Evolutionary conservation across 1,140 invertebrate species (phyloP).

Genomic region (Drosophila varians): DNA sequence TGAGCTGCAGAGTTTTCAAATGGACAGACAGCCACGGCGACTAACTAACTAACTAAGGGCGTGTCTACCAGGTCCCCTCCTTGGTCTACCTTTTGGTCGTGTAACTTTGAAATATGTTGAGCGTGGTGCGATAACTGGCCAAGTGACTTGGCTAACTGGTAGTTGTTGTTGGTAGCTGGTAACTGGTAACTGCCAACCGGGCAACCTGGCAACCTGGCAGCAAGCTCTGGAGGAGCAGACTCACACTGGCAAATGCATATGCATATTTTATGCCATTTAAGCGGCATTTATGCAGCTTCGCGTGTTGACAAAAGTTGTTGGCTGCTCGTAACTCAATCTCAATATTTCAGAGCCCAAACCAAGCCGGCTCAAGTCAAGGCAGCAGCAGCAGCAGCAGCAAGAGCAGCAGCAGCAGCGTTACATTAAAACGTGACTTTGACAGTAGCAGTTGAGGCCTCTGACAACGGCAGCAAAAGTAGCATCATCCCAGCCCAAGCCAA

Average conservation of each 20-base stretch:
- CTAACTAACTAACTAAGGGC: slow-evolving; percentile 80
- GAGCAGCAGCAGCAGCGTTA: slow-evolving; percentile 52
- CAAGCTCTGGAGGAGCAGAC: slow-evolving; percentile 1
- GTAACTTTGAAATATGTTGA: slow-evolving; percentile 80
- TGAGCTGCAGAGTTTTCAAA: slow-evolving; percentile 19
- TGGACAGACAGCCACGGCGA: slow-evolving; percentile 41
- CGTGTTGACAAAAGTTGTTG: slow-evolving; percentile 80
- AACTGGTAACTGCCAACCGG: slow-evolving; percentile 39
- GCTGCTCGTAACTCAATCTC: slow-evolving; percentile 79
- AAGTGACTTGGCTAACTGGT: slow-evolving; percentile 56
- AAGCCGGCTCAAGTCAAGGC: neutral
- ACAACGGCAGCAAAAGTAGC: slow-evolving; percentile 54
- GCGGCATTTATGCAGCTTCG: slow-evolving; percentile 79
- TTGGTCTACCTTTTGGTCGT: slow-evolving; percentile 53
- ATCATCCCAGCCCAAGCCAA: slow-evolving; percentile 39
- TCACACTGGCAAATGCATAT: slow-evolving; percentile 60
- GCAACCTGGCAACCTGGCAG: neutral
- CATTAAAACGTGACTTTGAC: slow-evolving; percentile 81
- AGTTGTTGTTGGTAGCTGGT: slow-evolving; percentile 37
- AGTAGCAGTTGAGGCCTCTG: slow-evolving; percentile 72
- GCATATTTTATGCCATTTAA: slow-evolving; percentile 81
- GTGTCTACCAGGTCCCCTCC: slow-evolving; percentile 56
- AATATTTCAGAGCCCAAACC: slow-evolving; percentile 64
- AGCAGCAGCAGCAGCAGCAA: slow-evolving; percentile 5
- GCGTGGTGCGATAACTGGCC: slow-evolving; percentile 73